Conservation (phyloP, 2,113 vertebrate genomes). For the Elephas maximus region DNA sequence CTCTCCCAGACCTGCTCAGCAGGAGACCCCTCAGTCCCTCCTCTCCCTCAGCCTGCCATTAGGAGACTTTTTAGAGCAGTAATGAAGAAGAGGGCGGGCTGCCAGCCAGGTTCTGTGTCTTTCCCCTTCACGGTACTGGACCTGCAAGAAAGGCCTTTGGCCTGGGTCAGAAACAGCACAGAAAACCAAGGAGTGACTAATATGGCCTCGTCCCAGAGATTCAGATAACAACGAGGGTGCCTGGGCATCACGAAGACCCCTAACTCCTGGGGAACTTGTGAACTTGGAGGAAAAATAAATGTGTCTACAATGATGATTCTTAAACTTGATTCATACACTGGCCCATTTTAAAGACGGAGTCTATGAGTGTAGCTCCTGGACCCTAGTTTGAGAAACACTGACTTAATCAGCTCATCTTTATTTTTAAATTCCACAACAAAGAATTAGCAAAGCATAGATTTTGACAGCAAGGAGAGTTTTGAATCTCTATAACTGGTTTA, state of each 20-base stretch:
- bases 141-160: not conserved
- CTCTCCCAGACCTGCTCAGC: too few species aligned
- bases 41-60: not conserved
- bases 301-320: not conserved
- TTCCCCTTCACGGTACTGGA: not conserved
- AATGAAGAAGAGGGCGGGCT: not conserved
- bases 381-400: not conserved
- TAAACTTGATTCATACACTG: not conserved
- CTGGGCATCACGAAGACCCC: not conserved
- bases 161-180: not conserved
- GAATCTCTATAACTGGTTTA: not conserved
- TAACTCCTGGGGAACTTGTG: not conserved
- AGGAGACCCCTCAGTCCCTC: not conserved
- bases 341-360: not conserved
- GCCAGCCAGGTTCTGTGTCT: not conserved
- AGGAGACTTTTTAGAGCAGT: not conserved
- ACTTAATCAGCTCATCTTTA: not conserved
- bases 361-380: too few species aligned
- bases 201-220: not conserved
- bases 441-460: not conserved
- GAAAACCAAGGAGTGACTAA: not conserved
- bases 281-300: not conserved
- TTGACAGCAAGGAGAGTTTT: not conserved
- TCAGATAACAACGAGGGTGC: not conserved
- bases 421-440: not conserved